Evolutionary conservation across 2,888 invertebrate genomes (phyloP), one percentile per base, ranked within the genome.

Genomic region (Apotomis capreana): DNA sequence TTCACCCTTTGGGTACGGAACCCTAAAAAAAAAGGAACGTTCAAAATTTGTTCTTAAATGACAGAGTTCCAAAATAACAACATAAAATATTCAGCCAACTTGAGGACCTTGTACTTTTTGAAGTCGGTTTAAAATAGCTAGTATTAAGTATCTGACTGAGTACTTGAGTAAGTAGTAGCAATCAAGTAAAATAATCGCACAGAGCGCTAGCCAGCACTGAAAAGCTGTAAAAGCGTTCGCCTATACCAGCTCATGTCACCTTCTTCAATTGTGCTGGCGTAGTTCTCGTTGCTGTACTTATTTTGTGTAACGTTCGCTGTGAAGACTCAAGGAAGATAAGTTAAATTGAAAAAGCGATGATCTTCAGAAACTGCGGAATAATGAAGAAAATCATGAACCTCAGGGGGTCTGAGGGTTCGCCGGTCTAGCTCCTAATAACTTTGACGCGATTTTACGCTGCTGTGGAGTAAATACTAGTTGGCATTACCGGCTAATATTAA

Each of bases 311-410:
- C 40, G 54, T 5, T 26, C 15, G 15, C 13, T 40, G 57, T 37
- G 13, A 46, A 64, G 46, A 46, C 78, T 79, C 76, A 80, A 78
- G 76, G 74, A 70, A 81, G 83, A 83, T 87, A 87, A 87, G 86
- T 85, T 84, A 86, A 87, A 87, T 87, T 87, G 87, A 79, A 87
- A 86, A 82, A 80, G 85, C 82, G 84, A 85, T 85, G 81, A 86
- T 87, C 84, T 83, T 80, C 62, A 74, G 75, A 57, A 63, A 73
- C 75, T 78, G 55, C 55, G 36, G 40, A 68, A 59, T 69, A 68
- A 72, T 63, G 68, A 69, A 67, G 52, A 68, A 52, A 64, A 59
- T 44, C 52, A 58, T 71, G 65, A 54, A 54, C 13, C 60, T 13
- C 46, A 36, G 26, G 8, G 49, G 67, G 61, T 67, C 60, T 70